phyloP scores from a whole-genome alignment of 1,140 invertebrate genomes.

The Oedothorax gibbosus region DNA sequence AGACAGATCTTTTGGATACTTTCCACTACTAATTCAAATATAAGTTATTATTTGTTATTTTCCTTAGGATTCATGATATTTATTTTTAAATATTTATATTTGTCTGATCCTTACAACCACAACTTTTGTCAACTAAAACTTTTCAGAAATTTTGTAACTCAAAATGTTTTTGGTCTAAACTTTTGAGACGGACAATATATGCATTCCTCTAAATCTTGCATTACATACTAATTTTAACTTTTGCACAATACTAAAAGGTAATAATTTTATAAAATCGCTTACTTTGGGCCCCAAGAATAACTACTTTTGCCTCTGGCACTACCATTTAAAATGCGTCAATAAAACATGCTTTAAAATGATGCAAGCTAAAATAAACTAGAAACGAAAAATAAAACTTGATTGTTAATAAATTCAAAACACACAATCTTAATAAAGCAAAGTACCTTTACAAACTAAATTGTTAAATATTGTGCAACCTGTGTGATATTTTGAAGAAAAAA shows the following conservation, averaged over 20 bases:
- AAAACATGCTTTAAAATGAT: constrained; percentile 18
- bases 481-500: too few species aligned
- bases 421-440: background rate
- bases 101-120: too few species aligned
- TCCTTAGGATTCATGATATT: too few species aligned
- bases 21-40: too few species aligned
- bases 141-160: too few species aligned
- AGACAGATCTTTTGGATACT: too few species aligned
- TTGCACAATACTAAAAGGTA: background rate
- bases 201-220: background rate
- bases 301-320: constrained; percentile 53
- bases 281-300: constrained; percentile 58
- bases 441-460: background rate
- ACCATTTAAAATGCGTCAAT: constrained; percentile 25
- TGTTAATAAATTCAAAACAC: background rate
- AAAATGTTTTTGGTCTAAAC: too few species aligned
- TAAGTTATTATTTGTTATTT: too few species aligned
- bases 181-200: too few species aligned
- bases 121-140: too few species aligned
- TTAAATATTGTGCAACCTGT: too few species aligned
- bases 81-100: too few species aligned
- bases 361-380: constrained; percentile 43
- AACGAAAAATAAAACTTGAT: constrained; percentile 13
- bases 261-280: background rate
- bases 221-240: background rate